phyloP scores from a whole-genome alignment of 2,888 invertebrate species.

The Amphimallon solstitiale region DNA sequence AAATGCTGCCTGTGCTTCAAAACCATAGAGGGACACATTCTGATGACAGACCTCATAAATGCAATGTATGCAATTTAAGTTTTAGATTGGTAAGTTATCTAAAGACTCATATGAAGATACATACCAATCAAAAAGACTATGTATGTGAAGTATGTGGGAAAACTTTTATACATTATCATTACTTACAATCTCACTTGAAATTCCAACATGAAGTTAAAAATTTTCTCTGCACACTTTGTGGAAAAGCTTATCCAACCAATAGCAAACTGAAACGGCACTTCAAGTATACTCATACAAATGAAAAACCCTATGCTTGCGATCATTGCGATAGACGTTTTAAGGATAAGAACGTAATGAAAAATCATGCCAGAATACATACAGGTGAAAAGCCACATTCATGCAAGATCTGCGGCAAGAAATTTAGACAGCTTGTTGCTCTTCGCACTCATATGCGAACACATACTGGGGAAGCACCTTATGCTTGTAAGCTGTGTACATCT shows the following conservation, averaged over 20 bases:
- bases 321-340: constrained; percentile 5
- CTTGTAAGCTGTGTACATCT: neutral
- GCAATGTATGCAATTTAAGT: constrained; percentile 1
- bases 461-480: constrained; percentile 4
- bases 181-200: neutral
- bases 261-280: constrained; percentile 6
- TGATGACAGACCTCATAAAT: constrained; percentile 6
- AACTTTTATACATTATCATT: neutral
- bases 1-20: neutral
- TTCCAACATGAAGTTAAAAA: neutral
- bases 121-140: neutral
- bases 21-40: constrained; percentile 12
- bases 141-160: constrained; percentile 16
- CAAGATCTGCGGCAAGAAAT: neutral
- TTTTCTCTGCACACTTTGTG: constrained; percentile 2
- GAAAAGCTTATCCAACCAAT: constrained; percentile 10
- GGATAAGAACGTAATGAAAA: neutral
- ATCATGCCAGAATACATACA: constrained; percentile 6
- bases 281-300: neutral
- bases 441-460: constrained; percentile 16
- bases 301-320: constrained; percentile 11
- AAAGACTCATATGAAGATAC: neutral
- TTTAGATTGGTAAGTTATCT: neutral
- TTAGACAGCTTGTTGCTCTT: constrained; percentile 1
- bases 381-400: constrained; percentile 14